phyloP scores from a whole-genome alignment of 2,797 vertebrate genomes.

The Apodemus agrarius region DNA sequence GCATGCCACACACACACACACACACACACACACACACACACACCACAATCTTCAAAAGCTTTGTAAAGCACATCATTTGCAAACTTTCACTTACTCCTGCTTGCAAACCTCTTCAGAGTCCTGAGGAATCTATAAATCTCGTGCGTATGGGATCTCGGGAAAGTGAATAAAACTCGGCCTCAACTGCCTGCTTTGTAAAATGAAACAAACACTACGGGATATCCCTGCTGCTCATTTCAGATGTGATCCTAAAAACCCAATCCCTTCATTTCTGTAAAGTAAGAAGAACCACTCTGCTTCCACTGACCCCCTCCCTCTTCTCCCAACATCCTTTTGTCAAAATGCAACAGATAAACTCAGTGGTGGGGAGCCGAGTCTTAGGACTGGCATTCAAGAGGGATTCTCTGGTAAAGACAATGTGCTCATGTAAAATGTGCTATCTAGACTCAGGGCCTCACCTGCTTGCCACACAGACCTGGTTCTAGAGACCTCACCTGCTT shows the following conservation, averaged over 20 bases:
- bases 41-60: background rate
- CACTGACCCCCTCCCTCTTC: background rate
- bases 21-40: background rate
- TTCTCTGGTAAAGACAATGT: background rate
- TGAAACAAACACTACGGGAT: background rate
- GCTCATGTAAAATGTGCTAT: conserved; percentile 16
- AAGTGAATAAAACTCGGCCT: background rate
- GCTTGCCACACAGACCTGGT: background rate
- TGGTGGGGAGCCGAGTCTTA: background rate
- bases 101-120: background rate
- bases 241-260: background rate
- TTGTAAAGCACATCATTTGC: background rate
- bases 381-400: background rate
- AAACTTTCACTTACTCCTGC: background rate
- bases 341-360: background rate
- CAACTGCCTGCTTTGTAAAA: background rate
- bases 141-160: background rate
- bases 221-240: background rate
- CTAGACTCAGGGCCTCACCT: background rate
- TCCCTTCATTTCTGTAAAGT: background rate
- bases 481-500: background rate
- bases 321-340: background rate
- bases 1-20: background rate
- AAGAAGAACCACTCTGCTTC: background rate
- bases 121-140: background rate